These are phyloP conservation scores for Brenthis hecate DNA, from an alignment of 2,888 invertebrate genomes.

Conservation along the genomic window DNA sequence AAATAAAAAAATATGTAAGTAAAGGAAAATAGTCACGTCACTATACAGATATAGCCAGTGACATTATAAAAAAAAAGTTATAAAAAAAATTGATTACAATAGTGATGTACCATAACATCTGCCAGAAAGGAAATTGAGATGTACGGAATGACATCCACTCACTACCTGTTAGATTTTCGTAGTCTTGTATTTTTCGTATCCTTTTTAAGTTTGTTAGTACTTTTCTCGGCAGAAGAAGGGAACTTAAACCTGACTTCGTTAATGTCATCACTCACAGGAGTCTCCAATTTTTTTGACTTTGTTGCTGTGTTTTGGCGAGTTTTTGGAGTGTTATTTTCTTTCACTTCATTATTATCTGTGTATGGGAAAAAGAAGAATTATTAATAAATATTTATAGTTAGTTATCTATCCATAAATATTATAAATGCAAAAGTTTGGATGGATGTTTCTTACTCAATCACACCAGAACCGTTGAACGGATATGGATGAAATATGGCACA, in stretches of 20 bases:
- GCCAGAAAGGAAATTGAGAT: conserved; percentile 1
- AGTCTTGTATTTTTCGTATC: conserved; percentile 34
- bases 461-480: no score
- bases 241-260: conserved; percentile 45
- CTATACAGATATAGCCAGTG: no score
- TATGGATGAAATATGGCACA: no score
- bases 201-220: conserved; percentile 15
- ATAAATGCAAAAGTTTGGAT: no score
- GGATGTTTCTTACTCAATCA: no score
- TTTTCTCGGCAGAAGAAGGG: conserved; percentile 39
- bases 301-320: conserved; percentile 4
- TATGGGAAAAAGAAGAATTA: background rate
- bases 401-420: no score
- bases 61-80: background rate
- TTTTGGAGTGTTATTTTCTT: conserved; percentile 8
- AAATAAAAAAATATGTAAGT: no score
- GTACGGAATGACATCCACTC: conserved; percentile 33
- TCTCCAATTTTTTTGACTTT: background rate
- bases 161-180: conserved; percentile 41
- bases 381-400: background rate
- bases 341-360: conserved; percentile 11
- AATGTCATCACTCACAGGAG: background rate
- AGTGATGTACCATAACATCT: conserved; percentile 13
- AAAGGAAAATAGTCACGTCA: no score
- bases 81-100: background rate